Evolutionary conservation across 2,888 invertebrate species (phyloP), one percentile per base, ranked within the genome.

Genomic region (Argyresthia albistria): DNA sequence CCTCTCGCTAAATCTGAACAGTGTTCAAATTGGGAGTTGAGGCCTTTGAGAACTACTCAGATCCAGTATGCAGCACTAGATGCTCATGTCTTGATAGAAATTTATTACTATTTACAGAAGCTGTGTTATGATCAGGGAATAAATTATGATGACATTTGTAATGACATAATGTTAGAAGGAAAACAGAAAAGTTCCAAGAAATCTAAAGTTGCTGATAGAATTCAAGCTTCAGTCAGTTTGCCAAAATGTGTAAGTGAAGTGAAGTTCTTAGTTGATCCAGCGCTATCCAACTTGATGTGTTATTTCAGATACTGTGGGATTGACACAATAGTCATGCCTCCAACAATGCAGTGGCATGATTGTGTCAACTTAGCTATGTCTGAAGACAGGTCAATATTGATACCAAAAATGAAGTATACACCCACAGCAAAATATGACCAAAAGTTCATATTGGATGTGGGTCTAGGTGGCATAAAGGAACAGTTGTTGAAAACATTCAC

Each of bases 1-100:
- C 91, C 92, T 46, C 77, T 97, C 45, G 91, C 95, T 75, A 97
- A 97, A 76, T 91, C 92, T n/a, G 95, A 97, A 78, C 96, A 96
- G 68, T 95, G 95, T 78, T 96, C 96, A 0, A 95, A 97, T 75
- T 97, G 97, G 97, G 94, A 95, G 66, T 90, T 92, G 60, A 88
- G 97, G 59, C 97, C 97, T 9, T 70, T 97, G 51, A 81, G 96
- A 49, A 84, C 89, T 45, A 92, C 92, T 56, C 97, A 97, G 84
- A 89, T 95, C 55, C 75, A 87, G 46, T 97, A 97, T 87, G 96
- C 96, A 56, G 96, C 97, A 37, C 77, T 96, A 52, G 97, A 98
- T 88, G 96, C 97, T 0, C 93, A 91, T 81, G 96, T 97, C 63
- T 86, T 98, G 54, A 73, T 97, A 60, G 91, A 95, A 80, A 89